Percentiles rank a stretch among this genome's conserved stretches.
Conservation (phyloP, 2,797 vertebrate species). For the Bucorvus abyssinicus region DNA sequence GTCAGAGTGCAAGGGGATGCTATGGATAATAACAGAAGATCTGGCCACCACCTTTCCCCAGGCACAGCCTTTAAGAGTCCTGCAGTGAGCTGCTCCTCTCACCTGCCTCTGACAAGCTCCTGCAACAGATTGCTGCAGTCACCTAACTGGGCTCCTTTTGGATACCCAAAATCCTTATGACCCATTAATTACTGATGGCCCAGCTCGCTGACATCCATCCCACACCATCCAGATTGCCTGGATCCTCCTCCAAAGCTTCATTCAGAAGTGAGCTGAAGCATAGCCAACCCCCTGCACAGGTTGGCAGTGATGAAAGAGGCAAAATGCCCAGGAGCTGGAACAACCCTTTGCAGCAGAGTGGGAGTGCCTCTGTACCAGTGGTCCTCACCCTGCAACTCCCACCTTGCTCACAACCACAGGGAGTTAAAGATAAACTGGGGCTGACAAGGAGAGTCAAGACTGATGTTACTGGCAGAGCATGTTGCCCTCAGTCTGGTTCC, state of each 20-base stretch:
- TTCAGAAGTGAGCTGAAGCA: not conserved
- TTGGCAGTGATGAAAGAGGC: not conserved
- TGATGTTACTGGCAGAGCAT: not conserved
- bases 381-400: not conserved
- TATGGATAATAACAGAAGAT: not conserved
- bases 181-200: not conserved
- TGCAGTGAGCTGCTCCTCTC: not conserved
- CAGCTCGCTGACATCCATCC: not conserved
- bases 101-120: not conserved
- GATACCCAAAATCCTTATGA: not conserved
- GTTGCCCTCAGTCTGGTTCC: not conserved
- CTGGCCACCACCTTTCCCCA: not conserved
- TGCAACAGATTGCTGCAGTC: conserved; percentile 19
- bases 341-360: not conserved
- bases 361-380: not conserved
- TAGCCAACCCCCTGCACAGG: not conserved
- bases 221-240: not conserved
- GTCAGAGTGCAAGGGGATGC: not conserved
- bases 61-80: not conserved
- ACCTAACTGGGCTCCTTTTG: not conserved
- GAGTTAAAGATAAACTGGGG: not conserved
- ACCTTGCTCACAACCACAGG: not conserved
- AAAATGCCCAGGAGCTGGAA: not conserved
- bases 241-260: conserved; percentile 2
- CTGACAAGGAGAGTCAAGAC: not conserved